Conservation (phyloP, 2,113 vertebrate species). For the Crocuta crocuta region DNA sequence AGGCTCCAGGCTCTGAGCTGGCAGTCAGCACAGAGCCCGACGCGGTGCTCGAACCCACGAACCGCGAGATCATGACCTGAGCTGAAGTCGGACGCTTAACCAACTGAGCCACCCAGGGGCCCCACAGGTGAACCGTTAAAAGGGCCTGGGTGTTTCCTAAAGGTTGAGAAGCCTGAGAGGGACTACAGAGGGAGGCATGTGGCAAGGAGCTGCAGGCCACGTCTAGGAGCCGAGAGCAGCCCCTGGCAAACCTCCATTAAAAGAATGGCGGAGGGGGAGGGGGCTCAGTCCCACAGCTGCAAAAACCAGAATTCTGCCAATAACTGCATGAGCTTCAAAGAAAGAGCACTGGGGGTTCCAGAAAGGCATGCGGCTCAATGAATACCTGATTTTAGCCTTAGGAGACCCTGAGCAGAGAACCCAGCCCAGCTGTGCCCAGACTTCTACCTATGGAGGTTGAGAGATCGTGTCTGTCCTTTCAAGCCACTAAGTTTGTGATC, state of each 20-base stretch:
- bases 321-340: neutral
- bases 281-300: neutral
- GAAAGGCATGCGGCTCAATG: neutral
- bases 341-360: neutral
- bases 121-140: neutral
- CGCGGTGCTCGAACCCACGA: too few relatives aligned
- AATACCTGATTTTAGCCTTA: neutral
- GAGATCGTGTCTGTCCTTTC: neutral
- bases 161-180: neutral
- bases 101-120: too few relatives aligned
- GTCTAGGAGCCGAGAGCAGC: neutral
- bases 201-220: neutral
- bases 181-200: fast-evolving
- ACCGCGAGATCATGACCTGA: too few relatives aligned
- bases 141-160: neutral
- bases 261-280: neutral
- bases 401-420: neutral
- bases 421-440: neutral
- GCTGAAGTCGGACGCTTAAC: too few relatives aligned
- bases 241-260: too few relatives aligned
- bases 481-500: neutral
- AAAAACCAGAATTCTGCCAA: neutral
- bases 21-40: too few relatives aligned
- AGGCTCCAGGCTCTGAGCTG: too few relatives aligned
- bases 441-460: fast-evolving